These are phyloP conservation scores for Vidua chalybeata DNA, from an alignment of 2,113 vertebrate species.

Conservation along the genomic window DNA sequence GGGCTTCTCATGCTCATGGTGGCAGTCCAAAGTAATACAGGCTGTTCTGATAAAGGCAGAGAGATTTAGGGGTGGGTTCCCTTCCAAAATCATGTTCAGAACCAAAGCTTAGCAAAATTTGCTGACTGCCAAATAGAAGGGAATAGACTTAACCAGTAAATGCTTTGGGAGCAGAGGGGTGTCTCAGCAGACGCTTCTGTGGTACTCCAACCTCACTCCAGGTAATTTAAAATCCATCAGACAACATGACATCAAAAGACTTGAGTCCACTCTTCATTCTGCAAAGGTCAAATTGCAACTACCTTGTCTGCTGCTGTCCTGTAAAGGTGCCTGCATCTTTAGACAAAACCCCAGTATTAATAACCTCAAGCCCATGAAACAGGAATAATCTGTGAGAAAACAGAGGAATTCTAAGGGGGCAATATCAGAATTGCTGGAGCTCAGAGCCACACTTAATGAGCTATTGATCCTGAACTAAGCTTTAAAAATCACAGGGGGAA, in stretches of 20 bases:
- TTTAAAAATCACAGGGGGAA: conserved; percentile 40
- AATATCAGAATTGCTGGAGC: conserved; percentile 29
- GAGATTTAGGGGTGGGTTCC: background rate
- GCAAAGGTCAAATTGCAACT: background rate
- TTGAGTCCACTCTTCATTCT: background rate
- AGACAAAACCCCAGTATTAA: conserved; percentile 7
- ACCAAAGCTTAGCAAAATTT: background rate
- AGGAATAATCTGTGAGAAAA: conserved; percentile 29
- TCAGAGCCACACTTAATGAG: conserved; percentile 49
- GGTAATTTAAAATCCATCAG: conserved; percentile 35
- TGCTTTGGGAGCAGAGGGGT: background rate
- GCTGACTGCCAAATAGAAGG: background rate
- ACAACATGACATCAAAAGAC: background rate
- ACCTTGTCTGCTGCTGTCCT: background rate
- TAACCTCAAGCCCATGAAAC: background rate
- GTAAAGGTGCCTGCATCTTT: background rate
- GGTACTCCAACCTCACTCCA: background rate
- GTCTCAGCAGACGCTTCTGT: background rate
- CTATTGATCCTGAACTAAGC: background rate
- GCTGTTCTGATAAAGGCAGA: background rate
- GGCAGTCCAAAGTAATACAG: background rate
- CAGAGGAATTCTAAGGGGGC: background rate
- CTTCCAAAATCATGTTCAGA: background rate
- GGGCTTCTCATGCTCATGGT: background rate
- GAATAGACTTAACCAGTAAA: background rate